Conservation (phyloP, 1,140 invertebrate genomes). For the Heliconius congener region DNA sequence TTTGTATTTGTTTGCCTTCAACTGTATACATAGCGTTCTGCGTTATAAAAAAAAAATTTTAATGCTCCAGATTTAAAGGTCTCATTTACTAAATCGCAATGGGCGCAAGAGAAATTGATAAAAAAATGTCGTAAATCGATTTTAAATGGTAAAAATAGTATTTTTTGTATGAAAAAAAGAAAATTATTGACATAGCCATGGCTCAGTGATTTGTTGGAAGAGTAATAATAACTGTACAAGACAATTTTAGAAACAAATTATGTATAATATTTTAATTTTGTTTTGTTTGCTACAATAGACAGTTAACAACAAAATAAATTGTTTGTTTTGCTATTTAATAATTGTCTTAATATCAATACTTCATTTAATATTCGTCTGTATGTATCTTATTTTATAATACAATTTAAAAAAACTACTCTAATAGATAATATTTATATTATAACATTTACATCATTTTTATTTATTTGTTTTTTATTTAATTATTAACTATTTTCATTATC, state of each 20-base stretch:
- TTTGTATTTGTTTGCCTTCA: neutral
- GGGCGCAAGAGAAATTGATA: constrained; percentile 1
- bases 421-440: too few relatives aligned
- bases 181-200: neutral
- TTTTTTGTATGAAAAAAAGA: neutral
- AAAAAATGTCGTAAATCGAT: neutral
- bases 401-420: too few relatives aligned
- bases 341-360: too few relatives aligned
- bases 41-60: neutral
- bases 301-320: too few relatives aligned
- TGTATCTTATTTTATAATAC: too few relatives aligned
- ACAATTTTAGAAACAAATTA: neutral
- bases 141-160: neutral
- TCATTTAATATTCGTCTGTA: too few relatives aligned
- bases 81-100: neutral
- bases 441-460: too few relatives aligned
- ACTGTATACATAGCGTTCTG: neutral
- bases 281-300: too few relatives aligned
- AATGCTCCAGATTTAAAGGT: constrained; percentile 2
- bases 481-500: too few relatives aligned
- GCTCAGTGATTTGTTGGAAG: neutral
- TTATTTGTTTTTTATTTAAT: too few relatives aligned
- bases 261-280: too few relatives aligned
- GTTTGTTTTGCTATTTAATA: too few relatives aligned
- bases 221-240: neutral